Evolutionary conservation across 2,797 vertebrate genomes (phyloP).

Genomic region (Coranthus polyacanthus): DNA sequence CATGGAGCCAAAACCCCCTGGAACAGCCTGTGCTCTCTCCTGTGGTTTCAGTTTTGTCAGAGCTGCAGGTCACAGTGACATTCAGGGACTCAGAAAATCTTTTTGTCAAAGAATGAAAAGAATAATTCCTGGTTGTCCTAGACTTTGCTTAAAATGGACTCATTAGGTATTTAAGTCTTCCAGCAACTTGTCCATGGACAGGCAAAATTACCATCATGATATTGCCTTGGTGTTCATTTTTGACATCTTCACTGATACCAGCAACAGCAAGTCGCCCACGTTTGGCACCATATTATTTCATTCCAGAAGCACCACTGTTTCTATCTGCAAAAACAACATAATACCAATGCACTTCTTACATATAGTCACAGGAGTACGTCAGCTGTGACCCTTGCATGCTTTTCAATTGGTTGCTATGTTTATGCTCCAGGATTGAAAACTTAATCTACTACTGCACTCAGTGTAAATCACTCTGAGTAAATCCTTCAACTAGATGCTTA

Average conservation of each 20-base stretch:
- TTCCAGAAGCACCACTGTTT: not conserved
- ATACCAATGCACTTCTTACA: not conserved
- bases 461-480: slow-evolving; percentile 30
- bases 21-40: slow-evolving; percentile 52
- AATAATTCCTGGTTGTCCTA: too few relatives aligned
- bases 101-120: too few relatives aligned
- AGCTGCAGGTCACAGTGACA: not conserved
- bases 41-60: slow-evolving; percentile 6
- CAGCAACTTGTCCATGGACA: too few relatives aligned
- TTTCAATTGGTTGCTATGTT: slow-evolving; percentile 9
- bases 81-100: not conserved
- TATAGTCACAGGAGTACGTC: slow-evolving; percentile 12
- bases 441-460: slow-evolving; percentile 40
- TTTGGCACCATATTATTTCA: too few relatives aligned
- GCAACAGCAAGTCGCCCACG: too few relatives aligned
- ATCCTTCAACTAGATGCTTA: slow-evolving; percentile 36
- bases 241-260: too few relatives aligned
- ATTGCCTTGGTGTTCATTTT: too few relatives aligned
- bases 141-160: too few relatives aligned
- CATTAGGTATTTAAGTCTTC: too few relatives aligned
- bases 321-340: not conserved
- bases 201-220: too few relatives aligned
- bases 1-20: slow-evolving; percentile 33
- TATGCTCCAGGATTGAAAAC: slow-evolving; percentile 21
- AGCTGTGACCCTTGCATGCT: slow-evolving; percentile 29